Base-by-base conservation (phyloP, 2,113 vertebrate genomes). In the Paramormyrops kingsleyae region DNA sequence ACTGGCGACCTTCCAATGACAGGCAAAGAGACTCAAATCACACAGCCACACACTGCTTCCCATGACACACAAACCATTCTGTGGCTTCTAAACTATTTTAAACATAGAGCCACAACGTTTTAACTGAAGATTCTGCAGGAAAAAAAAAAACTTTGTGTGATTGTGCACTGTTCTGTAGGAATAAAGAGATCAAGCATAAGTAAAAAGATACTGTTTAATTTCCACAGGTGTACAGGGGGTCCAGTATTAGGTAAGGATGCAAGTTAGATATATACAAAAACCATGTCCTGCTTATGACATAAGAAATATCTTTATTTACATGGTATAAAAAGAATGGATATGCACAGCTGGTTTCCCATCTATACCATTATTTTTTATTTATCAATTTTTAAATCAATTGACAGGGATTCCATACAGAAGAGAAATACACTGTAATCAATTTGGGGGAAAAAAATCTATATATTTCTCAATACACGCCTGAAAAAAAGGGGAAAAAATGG, bases 181-280 rank as follows among this genome's bases (percentile, higher is more conserved):
- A 77, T 77, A 77, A 42, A 42, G 13, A 42, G 35, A 42, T 80
- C 4, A 80, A 80, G 62, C 31, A 66, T 35, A 6, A 56, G 80
- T 85, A 59, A 89, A 85, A 89, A 89, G 66, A 84, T 89, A 12
- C 87, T 87, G 83, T 93, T 93, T 93, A 92, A 92, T 93, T 89
- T 85, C 59, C 56, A 91, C 35, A 74, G 91, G 91, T 83, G 89
- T 59, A 92, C 91, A 92, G 80, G 50, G 21, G 62, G 91, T 89
- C 86, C 92, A 91, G 92, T 89, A 91, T 92, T 91, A 94, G 92
- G 94, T 94, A 91, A 94, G 39, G 85, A 35, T 31, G n/a, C n/a
- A 95, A 95, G 91, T 95, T 94, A 94, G 91, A 94, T 95, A 96
- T 96, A 93, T 96, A 96, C 95, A 95, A 92, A 91, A 88, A 89